phyloP scores from a whole-genome alignment of 1,140 invertebrate genomes.

The Ceratosolen solmsi region DNA sequence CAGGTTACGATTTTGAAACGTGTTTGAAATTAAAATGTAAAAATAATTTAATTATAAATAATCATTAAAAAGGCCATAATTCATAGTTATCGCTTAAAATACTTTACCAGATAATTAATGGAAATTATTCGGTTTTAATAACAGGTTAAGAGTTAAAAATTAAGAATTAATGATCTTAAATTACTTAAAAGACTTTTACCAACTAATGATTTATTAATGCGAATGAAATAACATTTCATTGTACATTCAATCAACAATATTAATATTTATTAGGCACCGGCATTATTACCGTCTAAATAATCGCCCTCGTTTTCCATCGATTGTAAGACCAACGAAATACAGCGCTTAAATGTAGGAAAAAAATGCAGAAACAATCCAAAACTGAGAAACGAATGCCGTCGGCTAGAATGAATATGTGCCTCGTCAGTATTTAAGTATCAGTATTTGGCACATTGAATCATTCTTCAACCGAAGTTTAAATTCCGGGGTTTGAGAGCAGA shows the following conservation, averaged over 20 bases:
- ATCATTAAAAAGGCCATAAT: not conserved
- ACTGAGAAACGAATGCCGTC: not conserved
- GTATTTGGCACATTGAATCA: constrained; percentile 19
- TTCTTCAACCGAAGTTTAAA: not conserved
- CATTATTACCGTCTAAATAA: no score
- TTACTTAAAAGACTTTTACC: no score
- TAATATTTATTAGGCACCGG: no score
- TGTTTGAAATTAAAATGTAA: not conserved
- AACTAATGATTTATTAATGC: no score
- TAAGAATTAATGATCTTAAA: not conserved
- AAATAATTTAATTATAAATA: not conserved
- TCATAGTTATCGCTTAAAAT: not conserved
- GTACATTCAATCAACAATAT: no score
- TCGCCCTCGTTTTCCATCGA: not conserved
- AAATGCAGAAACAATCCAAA: not conserved
- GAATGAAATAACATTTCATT: no score
- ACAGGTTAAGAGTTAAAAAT: not conserved
- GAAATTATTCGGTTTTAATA: not conserved
- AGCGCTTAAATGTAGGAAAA: not conserved
- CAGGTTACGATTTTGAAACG: not conserved
- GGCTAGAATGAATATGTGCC: not conserved
- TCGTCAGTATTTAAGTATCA: constrained; percentile 15
- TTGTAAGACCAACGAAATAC: no score
- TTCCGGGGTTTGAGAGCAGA: not conserved
- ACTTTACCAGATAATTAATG: not conserved